Base-by-base conservation (phyloP, 2,888 invertebrate species). In the Elegia similella region DNA sequence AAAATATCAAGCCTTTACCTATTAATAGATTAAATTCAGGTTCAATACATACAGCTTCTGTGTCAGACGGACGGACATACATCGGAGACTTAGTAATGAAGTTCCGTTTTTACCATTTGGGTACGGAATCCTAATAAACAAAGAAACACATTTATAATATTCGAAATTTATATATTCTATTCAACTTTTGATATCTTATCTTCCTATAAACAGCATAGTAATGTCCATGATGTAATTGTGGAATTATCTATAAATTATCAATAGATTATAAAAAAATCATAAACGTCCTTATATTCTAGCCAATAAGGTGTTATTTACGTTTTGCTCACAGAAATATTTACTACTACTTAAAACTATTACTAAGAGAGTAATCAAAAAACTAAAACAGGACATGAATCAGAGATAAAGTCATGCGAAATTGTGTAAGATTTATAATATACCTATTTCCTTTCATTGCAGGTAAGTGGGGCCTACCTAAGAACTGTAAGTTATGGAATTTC, bases 391-490 rank as follows among this genome's bases (percentile, higher is more conserved):
- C 56, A 55, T 71, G 69, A 71, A 61, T 69, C 67, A 71, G 56
- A 56, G 60, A 60, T 60, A 60, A 48, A 53, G 52, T 58, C 55
- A 59, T 42, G 52, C 13, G 43, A 58, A 60, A 56, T 48, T 44
- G 57, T 62, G 15, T 23, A 30, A 55, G 43, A 52, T 76, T 76
- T 80, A 76, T 73, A 70, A 68, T 58, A 63, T 57, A n/a, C n/a
- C n/a, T n/a, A 69, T 71, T 76, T 78, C 77, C 78, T 72, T 66
- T 70, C 61, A 70, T 70, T 67, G 68, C 69, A 71, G 69, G 64
- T 71, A 72, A 73, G 62, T 61, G 46, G 62, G 61, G 62, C 52
- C 61, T 60, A 53, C 62, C 57, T 65, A 64, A 65, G 70, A 72
- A 50, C 47, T 42, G 47, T 56, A 29, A 48, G 48, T 48, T 42